These are phyloP conservation scores for Podiceps cristatus DNA, from an alignment of 2,113 vertebrate species.

Conservation along the genomic window DNA sequence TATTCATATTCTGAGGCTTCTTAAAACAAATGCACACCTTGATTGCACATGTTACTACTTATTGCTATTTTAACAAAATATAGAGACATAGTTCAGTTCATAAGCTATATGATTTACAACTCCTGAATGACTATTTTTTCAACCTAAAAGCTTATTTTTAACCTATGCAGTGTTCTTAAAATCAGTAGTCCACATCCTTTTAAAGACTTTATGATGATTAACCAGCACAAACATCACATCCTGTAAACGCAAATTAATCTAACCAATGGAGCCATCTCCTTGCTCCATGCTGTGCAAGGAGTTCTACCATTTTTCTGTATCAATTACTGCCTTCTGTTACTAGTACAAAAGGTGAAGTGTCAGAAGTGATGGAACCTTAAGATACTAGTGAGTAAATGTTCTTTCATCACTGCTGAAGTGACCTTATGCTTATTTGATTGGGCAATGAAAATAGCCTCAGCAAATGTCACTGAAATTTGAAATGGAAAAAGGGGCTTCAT, in stretches of 20 bases:
- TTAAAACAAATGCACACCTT: not conserved
- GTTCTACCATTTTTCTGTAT: not conserved
- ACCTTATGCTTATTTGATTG: accelerated
- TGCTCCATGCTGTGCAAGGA: not conserved
- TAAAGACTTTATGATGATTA: not conserved
- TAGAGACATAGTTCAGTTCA: not conserved
- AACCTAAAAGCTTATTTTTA: not conserved
- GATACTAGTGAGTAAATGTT: not conserved
- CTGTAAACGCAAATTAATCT: not conserved
- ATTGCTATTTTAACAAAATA: not conserved
- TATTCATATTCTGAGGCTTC: not conserved
- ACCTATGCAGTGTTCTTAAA: not conserved
- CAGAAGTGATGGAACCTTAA: not conserved
- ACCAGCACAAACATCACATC: not conserved
- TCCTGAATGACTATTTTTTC: not conserved
- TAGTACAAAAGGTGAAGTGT: not conserved
- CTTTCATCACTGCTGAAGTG: not conserved
- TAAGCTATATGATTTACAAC: not conserved
- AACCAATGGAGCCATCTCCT: not conserved
- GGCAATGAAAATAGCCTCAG: not conserved
- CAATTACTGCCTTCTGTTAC: not conserved
- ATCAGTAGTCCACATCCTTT: not conserved
- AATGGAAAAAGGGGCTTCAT: not conserved
- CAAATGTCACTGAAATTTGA: not conserved
- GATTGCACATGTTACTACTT: not conserved